Percentiles rank a stretch among this genome's conserved stretches.
Evolutionary conservation across 2,113 vertebrate species (phyloP).

Genomic region (Syngnathus typhle): DNA sequence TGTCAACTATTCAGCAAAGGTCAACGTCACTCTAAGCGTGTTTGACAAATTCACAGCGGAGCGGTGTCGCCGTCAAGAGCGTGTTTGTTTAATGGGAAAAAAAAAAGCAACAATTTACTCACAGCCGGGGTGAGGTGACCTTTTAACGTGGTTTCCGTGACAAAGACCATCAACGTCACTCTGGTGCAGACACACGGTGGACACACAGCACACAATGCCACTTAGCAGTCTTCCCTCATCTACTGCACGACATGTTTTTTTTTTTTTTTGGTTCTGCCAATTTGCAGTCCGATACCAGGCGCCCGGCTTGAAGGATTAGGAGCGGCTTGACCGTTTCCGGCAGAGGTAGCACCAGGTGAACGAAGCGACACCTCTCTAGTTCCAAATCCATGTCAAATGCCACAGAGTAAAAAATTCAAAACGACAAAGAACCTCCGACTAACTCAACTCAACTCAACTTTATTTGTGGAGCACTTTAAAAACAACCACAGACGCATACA

Average conservation of each 20-base stretch:
- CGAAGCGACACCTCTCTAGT: conserved; percentile 19
- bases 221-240: conserved; percentile 21
- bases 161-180: conserved; percentile 27
- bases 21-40: conserved; percentile 29
- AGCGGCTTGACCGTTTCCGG: conserved; percentile 28
- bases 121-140: conserved; percentile 29
- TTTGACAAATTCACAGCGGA: conserved; percentile 28
- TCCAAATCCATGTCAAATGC: conserved; percentile 24
- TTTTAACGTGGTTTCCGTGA: conserved; percentile 41
- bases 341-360: conserved; percentile 23
- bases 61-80: conserved; percentile 15
- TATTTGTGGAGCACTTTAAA: too few relatives aligned
- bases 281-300: conserved; percentile 21
- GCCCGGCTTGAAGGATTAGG: conserved; percentile 34
- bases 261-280: conserved; percentile 6
- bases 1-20: conserved; percentile 36
- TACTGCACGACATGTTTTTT: conserved; percentile 1
- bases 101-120: conserved; percentile 27
- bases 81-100: conserved; percentile 13
- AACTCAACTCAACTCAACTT: background rate
- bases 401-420: conserved; percentile 22
- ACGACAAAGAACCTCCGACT: background rate
- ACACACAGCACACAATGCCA: conserved; percentile 25
- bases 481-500: too few relatives aligned
- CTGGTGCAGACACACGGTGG: background rate